Evolutionary conservation across 1,140 invertebrate species (phyloP), one percentile per base, ranked within the genome.

Genomic region (Drosophila ananassae): DNA sequence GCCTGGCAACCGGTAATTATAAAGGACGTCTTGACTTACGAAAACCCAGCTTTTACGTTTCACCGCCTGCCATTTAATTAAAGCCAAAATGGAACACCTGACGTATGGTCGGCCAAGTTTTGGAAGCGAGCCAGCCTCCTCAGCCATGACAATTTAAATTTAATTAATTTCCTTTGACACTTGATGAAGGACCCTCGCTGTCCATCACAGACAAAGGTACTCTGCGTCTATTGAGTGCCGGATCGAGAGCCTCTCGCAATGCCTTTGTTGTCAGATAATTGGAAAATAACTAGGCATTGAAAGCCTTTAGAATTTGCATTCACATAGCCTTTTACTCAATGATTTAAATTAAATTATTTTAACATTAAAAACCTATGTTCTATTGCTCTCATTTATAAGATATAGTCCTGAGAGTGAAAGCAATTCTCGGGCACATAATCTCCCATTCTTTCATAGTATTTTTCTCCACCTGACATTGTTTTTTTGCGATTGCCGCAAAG

Each of bases 121-220:
- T 52, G 55, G 52, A 51, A 39, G 13, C 39, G 3, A 54, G 17
- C 55, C 56, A 17, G 34, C 44, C 9, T 2, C 25, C 59, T 28
- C 44, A 21, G 21, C 47, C 68, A 37, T 60, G 56, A 58, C 59
- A 69, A 61, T 68, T 62, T 52, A 57, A 59, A 71, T 77, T 77
- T 57, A 77, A 77, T 77, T 69, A 77, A 77, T 69, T 77, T 69
- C 34, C 56, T 62, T 83, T 67, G 61, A 61, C 75, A 79, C 60
- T 79, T 77, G 75, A 78, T 58, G 28, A 77, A 55, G 64, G 63
- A 57, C 37, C 39, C 25, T 17, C 30, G 24, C 51, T 68, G 66
- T 41, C 60, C 53, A 30, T 53, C 22, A 32, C 53, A 74, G 53
- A 25, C 37, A 41, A 62, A 53, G 13, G 8, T 24, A 22, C 37